Base-by-base conservation (phyloP, 1,140 invertebrate genomes). In the Drosophila truncata region DNA sequence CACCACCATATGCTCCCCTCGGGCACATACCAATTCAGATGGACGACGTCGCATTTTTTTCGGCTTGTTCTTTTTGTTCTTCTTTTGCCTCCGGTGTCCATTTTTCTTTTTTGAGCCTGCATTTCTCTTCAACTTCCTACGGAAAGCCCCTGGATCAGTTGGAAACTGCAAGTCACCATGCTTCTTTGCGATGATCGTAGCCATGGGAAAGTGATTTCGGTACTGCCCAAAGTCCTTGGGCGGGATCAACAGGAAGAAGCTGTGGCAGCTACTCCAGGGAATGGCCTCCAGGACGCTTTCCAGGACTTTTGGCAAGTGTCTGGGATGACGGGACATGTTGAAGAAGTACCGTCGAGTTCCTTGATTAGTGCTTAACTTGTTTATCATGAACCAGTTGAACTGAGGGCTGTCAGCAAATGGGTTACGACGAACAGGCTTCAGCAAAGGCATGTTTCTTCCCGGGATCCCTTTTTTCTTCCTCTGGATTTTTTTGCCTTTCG, bases 381-480 rank as follows among this genome's bases (percentile, higher is more conserved):
- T 52, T 31, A 72, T 46, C 25, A 39, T 1, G 41, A 35, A 65
- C 50, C 61, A 72, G 2, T 49, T 39, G 13, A 14, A 7, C 18
- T 35, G 13, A 5, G 4, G 4, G 10, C 10, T 29, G 25, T 18
- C 18, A 0, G n/a, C 18, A 25, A 39, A 62, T 10, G 35, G 42
- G 27, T 20, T 49, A 1, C 4, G 4, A 13, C 9, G 13, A 18
- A 74, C 37, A 4, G 67, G 39, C 23, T 75, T 75, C 6, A 54
- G 42, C 10, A 75, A 39, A 1, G 50, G 58, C 2, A 23, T 7
- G 1, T 18, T 23, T 2, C 14, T 23, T 9, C 11, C 18, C 11
- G 11, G 5, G 10, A n/a, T 11, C 3, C 4, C 31, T 33, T 10
- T 11, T 3, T 33, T 33, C 31, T 13, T 33, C 31, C 10, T 13